phyloP scores from a whole-genome alignment of 1,140 invertebrate species.

The Drosophila navojoa region DNA sequence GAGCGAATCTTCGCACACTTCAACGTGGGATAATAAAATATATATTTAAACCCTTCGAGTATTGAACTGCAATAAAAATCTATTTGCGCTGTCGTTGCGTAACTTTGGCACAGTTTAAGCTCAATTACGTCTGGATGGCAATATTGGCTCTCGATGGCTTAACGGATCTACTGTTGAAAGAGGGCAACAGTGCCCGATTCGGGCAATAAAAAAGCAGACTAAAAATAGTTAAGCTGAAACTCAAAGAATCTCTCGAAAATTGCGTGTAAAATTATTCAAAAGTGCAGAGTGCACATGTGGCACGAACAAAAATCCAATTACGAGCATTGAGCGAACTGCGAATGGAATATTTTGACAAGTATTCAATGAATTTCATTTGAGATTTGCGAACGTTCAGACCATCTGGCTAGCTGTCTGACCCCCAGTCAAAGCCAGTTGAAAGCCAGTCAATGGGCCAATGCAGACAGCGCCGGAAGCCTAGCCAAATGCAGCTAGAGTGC shows the following conservation, averaged over 20 bases:
- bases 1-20: no score
- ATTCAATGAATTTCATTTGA: conserved; percentile 81
- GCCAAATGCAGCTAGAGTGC: conserved; percentile 24
- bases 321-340: conserved; percentile 32
- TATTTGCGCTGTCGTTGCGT: neutral
- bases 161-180: conserved; percentile 16
- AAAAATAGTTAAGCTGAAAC: neutral
- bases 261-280: conserved; percentile 55
- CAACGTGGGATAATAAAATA: no score
- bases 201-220: neutral
- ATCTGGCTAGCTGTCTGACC: conserved; percentile 31
- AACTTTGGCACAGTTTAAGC: neutral
- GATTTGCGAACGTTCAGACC: conserved; percentile 56
- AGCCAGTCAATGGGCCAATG: conserved; percentile 19
- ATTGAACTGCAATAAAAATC: neutral
- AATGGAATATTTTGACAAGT: conserved; percentile 79
- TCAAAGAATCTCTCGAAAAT: conserved; percentile 19
- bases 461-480: conserved; percentile 27
- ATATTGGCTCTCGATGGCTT: conserved; percentile 23
- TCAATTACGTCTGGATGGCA: conserved; percentile 5
- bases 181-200: neutral
- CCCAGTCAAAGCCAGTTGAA: conserved; percentile 28
- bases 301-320: conserved; percentile 71
- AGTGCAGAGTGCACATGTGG: conserved; percentile 74
- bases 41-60: neutral